A percentile compares a stretch with the other conserved stretches of the same genome.
Evolutionary conservation across 2,113 vertebrate genomes (phyloP).

Genomic region (Nycticebus coucang): DNA sequence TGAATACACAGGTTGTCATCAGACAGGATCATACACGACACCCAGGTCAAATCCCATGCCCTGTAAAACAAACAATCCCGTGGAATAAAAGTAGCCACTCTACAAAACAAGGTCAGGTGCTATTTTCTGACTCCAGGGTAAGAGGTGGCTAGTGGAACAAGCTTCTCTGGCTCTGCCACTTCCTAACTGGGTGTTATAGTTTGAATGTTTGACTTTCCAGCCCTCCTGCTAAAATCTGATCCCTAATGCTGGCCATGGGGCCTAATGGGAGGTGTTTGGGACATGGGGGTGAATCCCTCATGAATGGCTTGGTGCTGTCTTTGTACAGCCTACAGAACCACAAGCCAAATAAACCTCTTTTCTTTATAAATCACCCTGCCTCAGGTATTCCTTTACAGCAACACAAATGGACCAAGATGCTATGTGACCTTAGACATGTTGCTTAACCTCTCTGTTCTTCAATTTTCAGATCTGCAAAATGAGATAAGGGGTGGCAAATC

Average conservation of each 20-base stretch:
- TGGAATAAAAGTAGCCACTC: background rate
- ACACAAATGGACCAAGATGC: background rate
- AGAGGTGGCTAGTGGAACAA: background rate
- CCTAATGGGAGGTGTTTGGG: background rate
- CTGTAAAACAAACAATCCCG: background rate
- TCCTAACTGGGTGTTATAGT: background rate
- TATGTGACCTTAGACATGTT: background rate
- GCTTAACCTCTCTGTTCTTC: constrained; percentile 3
- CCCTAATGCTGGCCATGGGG: background rate
- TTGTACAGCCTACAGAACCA: background rate
- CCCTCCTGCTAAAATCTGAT: background rate
- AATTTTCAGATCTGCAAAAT: background rate
- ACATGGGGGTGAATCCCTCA: background rate
- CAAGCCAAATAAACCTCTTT: background rate
- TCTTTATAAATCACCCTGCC: background rate
- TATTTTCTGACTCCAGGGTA: background rate
- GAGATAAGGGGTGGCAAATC: background rate
- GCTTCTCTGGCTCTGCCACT: background rate
- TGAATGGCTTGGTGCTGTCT: background rate
- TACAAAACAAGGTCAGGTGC: background rate
- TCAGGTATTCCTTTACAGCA: background rate
- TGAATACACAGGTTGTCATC: background rate
- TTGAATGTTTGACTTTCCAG: background rate
- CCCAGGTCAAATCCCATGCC: background rate
- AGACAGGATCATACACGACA: background rate